A percentile compares a stretch with the other conserved stretches of the same genome.
Evolutionary conservation across 2,113 vertebrate species (phyloP).

Genomic region (Mugil cephalus): DNA sequence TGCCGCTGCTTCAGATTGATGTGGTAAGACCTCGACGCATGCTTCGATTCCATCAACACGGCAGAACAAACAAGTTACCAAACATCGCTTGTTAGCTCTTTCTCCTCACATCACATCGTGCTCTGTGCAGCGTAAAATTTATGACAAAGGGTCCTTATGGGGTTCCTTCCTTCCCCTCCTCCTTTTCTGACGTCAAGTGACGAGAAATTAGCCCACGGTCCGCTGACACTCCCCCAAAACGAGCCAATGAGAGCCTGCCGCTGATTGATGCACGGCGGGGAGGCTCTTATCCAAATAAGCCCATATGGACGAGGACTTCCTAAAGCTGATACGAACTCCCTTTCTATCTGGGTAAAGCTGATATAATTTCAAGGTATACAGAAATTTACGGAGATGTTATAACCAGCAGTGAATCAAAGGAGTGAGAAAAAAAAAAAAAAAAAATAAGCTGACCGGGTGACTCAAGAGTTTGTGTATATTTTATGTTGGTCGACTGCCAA

Average conservation of each 20-base stretch:
- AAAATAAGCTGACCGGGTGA: conserved; percentile 26
- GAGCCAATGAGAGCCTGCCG: conserved; percentile 46
- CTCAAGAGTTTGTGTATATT: conserved; percentile 62
- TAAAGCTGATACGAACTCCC: conserved; percentile 2
- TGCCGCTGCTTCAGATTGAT: not conserved
- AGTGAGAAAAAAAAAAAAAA: conserved; percentile 6
- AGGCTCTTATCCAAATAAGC: conserved; percentile 16
- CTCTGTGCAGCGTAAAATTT: conserved; percentile 31
- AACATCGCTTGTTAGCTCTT: conserved; percentile 51
- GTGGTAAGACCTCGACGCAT: not conserved
- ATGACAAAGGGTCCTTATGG: conserved; percentile 44
- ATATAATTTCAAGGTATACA: conserved; percentile 23
- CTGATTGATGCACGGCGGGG: conserved; percentile 34
- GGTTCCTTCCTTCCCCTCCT: conserved; percentile 61
- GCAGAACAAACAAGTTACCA: conserved; percentile 33
- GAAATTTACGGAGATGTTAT: conserved; percentile 45
- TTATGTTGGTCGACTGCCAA: conserved; percentile 49
- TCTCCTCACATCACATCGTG: conserved; percentile 23
- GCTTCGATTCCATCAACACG: conserved; percentile 2
- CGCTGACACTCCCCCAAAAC: conserved; percentile 53
- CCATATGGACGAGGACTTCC: conserved; percentile 27
- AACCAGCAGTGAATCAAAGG: not conserved
- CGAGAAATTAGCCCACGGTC: conserved; percentile 38
- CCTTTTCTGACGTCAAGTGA: conserved; percentile 52
- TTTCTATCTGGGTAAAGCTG: conserved; percentile 20